Base-by-base conservation (phyloP, 64 coral and sea anemone species). In the Montipora cactus region DNA sequence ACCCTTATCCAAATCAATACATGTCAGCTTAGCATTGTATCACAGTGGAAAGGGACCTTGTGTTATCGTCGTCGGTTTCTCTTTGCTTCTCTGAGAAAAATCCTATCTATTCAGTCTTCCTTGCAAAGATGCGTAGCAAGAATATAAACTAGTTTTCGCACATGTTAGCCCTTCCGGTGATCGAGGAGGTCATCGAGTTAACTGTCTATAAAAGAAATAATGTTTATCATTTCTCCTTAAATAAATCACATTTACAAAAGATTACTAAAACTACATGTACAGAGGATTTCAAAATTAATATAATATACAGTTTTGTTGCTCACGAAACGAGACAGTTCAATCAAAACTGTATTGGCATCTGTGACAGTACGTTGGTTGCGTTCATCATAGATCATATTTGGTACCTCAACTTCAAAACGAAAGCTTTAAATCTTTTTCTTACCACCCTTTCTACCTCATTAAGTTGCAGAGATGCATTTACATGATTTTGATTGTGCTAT, bases 191-290 rank as follows among this genome's bases (percentile, higher is more conserved):
- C 37, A 37, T 37, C 37, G 37, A 37, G 37, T 37, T 2, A 37
- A 64, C n/a, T 86, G 50, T 68, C n/a, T 49, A 58, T 86, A 46
- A 72, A 86, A 72, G 5, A 86, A 86, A 72, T 22, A 72, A 86
- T 71, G 64, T 72, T 57, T 86, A 86, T 72, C 64, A 70, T 50
- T 16, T 19, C 64, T 3, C 49, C 8, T 7, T 86, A n/a, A 86
- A 86, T 72, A 71, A 48, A 86, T 46, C 18, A 21, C 48, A 51
- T 71, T 86, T 71, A 86, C 45, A 71, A 16, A 72, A 72, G 82
- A 70, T 86, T 86, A 47, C 7, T 20, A 49, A 11, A 71, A 86
- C 20, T 21, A 50, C 47, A 50, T 71, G 46, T 7, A 78, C 7
- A 78, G 61, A 16, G 61, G 61, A 64, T 64, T 64, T 64, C 3